Evolutionary conservation across 2,888 invertebrate genomes (phyloP), one percentile per base, ranked within the genome.

Genomic region (Acrobasis suavella): DNA sequence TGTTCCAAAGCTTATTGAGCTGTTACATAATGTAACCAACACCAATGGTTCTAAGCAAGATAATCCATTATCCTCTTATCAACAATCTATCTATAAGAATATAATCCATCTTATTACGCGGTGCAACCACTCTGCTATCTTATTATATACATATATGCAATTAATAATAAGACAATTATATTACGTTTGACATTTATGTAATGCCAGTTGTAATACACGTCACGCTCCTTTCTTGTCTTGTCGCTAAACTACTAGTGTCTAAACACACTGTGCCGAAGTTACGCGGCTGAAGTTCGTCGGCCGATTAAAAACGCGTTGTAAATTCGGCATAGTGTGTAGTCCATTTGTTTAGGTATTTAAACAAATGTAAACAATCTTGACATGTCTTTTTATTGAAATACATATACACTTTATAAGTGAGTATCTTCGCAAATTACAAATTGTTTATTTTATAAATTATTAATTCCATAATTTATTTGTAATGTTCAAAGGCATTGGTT

Each of bases 171-270:
- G n/a, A 46, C 10, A n/a, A n/a, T 46, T 14, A 3, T 14, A n/a
- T 14, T 46, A 46, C 46, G 32, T 12, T 52, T 52, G 32, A 52
- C 52, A 52, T 52, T 46, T 46, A 22, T 51, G 14, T 52, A 14
- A 14, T 3, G 52, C 3, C 32, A 32, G 22, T 51, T 0, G 14
- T 14, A 51, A 22, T 51, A n/a, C n/a, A 9, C n/a, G n/a, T n/a
- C n/a, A 22, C 22, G 32, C 22, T 52, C 52, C 52, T 52, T 52
- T 32, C 37, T 52, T 52, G 52, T 52, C 37, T 22, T 32, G 52
- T 52, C 52, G 52, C 52, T 32, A 52, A 52, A 22, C 6, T 14
- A 32, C 32, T 32, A 32, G 8, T 32, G 8, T 7, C 32, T 1
- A 22, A 22, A 22, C 22, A 22, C 22, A 22, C 22, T 22, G 22